These are phyloP conservation scores for Cephalopachus bancanus DNA, from an alignment of 2,797 vertebrate species.

Conservation along the genomic window DNA sequence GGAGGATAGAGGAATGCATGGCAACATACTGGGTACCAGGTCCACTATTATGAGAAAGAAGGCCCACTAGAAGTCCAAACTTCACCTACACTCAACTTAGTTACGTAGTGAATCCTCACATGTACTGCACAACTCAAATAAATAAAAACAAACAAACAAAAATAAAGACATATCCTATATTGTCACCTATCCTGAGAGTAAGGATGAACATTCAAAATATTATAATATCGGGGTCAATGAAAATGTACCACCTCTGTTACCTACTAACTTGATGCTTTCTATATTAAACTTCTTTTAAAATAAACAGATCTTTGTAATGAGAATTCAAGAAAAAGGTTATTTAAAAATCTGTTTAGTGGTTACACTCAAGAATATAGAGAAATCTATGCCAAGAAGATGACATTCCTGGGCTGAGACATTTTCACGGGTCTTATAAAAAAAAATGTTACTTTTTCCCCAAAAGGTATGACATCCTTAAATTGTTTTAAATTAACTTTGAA, in stretches of 20 bases:
- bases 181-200: neutral
- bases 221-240: neutral
- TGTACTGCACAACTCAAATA: too few species aligned
- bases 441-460: neutral
- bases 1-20: too few species aligned
- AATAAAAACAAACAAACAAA: too few species aligned
- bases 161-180: too few species aligned
- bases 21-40: too few species aligned
- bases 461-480: neutral
- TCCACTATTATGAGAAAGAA: too few species aligned
- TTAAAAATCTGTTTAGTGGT: neutral
- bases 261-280: neutral
- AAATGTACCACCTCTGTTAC: neutral
- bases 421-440: constrained; percentile 11
- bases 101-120: too few species aligned
- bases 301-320: neutral
- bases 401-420: constrained; percentile 32
- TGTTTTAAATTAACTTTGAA: constrained; percentile 38
- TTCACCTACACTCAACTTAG: too few species aligned
- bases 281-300: neutral
- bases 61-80: too few species aligned
- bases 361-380: neutral
- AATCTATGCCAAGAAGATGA: neutral
- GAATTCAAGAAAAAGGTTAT: constrained; percentile 29
- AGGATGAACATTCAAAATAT: neutral